Base-by-base conservation (phyloP, 1,140 invertebrate genomes). In the Rhopalosiphum padi region DNA sequence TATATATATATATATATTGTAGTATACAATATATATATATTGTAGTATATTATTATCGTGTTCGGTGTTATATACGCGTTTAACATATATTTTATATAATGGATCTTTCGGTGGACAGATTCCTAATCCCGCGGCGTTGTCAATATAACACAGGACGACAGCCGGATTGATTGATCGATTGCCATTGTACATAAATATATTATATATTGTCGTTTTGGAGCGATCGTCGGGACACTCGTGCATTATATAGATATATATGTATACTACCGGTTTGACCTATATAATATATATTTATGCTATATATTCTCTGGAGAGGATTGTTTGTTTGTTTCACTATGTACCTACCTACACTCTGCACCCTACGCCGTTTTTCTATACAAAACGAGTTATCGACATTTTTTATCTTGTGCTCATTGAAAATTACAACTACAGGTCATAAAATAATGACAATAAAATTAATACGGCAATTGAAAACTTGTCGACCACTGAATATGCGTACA, bases 41-140 rank as follows among this genome's bases (percentile, higher is more conserved):
- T 77, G 30, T 77, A n/a, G 30, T 77, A 77, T 77, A 77, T 77
- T 77, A 77, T n/a, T n/a, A 77, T 77, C 60, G 8, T 77, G 60
- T 77, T 77, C 30, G 30, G 60, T 21, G 60, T 77, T 77, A 77
- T 77, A 77, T 77, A 85, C 37, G 83, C 37, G 1, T 41, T 85
- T 85, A n/a, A 77, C 60, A 68, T 68, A n/a, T 68, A 68, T 30
- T 68, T 68, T 23, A 83, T 83, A 86, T 86, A 46, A 46, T 86
- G 41, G 85, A 86, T 30, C 37, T 86, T 86, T 86, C 41, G 85
- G 43, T 4, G 41, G 25, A 86, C 85, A 46, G 41, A 86, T 46
- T 86, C 43, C 43, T 30, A 30, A 86, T 46, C 85, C 41, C 41
- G 35, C 77, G 41, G 77, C 35, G 25, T 46, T 85, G 83, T 85